phyloP scores from a whole-genome alignment of 1,140 invertebrate species.

The Euschistus heros region DNA sequence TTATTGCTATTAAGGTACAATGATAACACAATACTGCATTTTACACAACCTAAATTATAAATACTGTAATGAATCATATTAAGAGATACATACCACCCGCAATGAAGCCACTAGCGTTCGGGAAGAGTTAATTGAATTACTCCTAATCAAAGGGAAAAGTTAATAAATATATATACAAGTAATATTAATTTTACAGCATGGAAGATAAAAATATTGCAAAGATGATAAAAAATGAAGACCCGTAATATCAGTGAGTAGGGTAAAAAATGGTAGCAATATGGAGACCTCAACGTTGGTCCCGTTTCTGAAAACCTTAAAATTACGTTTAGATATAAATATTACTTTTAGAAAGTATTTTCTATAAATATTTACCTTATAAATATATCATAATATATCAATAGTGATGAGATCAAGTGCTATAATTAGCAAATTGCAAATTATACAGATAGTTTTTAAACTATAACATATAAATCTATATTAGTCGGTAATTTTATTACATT shows the following conservation, averaged over 20 bases:
- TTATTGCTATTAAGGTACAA: slow-evolving; percentile 16
- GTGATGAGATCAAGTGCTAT: slow-evolving; percentile 6
- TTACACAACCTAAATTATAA: slow-evolving; percentile 15
- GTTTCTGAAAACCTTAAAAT: slow-evolving; percentile 5
- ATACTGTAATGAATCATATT: neutral
- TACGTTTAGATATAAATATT: slow-evolving; percentile 11
- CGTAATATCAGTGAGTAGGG: neutral
- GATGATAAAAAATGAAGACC: neutral
- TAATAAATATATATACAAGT: too few species aligned
- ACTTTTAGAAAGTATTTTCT: neutral
- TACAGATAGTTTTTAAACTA: too few species aligned
- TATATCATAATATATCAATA: neutral
- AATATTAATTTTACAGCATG: too few species aligned
- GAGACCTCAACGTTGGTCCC: slow-evolving; percentile 7
- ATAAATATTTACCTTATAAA: slow-evolving; percentile 1
- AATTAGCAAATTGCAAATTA: neutral
- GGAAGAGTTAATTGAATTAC: too few species aligned
- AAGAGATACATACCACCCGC: too few species aligned
- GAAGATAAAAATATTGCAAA: slow-evolving; percentile 10
- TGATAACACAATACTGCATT: slow-evolving; percentile 9
- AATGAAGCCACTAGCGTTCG: too few species aligned
- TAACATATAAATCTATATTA: slow-evolving; percentile 7
- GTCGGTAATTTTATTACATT: neutral
- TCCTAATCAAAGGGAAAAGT: too few species aligned
- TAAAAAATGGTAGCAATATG: neutral